phyloP scores from a whole-genome alignment of 2,797 vertebrate genomes.

The Alouatta caraya region DNA sequence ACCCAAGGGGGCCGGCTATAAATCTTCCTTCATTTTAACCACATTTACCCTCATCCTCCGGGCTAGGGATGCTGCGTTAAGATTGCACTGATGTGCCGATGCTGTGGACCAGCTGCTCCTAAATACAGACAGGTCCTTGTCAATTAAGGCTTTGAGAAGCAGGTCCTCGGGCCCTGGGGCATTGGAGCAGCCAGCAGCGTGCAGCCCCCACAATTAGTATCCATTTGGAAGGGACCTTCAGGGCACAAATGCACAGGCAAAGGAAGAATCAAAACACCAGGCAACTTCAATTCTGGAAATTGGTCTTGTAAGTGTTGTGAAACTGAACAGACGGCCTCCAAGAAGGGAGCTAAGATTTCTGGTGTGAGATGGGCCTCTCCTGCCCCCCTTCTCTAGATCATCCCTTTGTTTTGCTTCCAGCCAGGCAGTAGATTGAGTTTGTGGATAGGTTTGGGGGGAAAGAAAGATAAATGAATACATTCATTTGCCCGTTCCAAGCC shows the following conservation, averaged over 20 bases:
- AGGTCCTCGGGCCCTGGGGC: slow-evolving; percentile 94
- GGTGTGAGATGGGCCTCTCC: slow-evolving; percentile 62
- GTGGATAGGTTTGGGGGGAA: background rate
- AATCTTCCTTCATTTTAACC: slow-evolving; percentile 99
- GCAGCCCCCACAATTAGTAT: slow-evolving; percentile 99
- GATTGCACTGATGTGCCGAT: slow-evolving; percentile 97
- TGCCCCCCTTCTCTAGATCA: slow-evolving; percentile 54
- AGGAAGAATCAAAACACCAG: slow-evolving; percentile 88
- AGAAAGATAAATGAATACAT: slow-evolving; percentile 86
- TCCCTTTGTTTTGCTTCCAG: slow-evolving; percentile 76
- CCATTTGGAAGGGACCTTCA: slow-evolving; percentile 96
- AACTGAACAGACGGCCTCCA: slow-evolving; percentile 86
- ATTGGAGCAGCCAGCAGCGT: slow-evolving; percentile 91
- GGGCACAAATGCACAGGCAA: slow-evolving; percentile 90
- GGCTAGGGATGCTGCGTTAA: slow-evolving; percentile 96
- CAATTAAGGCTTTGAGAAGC: slow-evolving; percentile 99
- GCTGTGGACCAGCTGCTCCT: slow-evolving; percentile 99
- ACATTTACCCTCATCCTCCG: slow-evolving; percentile 91
- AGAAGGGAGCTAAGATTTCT: slow-evolving; percentile 82
- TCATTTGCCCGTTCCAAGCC: slow-evolving; percentile 82
- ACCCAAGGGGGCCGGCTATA: slow-evolving; percentile 97
- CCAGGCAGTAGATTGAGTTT: slow-evolving; percentile 59
- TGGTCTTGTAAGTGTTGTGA: slow-evolving; percentile 85
- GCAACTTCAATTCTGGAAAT: slow-evolving; percentile 87
- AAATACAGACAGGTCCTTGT: slow-evolving; percentile 99